Conservation (phyloP, 1,140 invertebrate species). For the Papilio machaon region DNA sequence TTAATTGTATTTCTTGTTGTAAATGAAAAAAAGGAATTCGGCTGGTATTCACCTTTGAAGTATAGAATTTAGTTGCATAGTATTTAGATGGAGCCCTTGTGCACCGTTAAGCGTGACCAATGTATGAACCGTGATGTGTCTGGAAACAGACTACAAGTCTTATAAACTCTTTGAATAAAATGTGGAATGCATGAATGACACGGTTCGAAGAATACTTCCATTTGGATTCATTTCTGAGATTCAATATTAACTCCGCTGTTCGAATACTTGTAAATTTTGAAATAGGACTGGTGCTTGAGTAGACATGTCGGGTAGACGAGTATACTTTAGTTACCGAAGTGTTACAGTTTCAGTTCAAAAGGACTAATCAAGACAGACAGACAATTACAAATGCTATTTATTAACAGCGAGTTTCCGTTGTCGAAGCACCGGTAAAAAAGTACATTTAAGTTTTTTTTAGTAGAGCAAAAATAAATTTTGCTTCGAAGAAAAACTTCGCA, state of each 20-base stretch:
- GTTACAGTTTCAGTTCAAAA: too few relatives aligned
- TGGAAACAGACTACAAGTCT: conserved; percentile 14
- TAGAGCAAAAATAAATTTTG: too few relatives aligned
- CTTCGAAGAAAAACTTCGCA: too few relatives aligned
- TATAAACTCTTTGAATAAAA: conserved; percentile 21
- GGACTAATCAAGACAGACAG: too few relatives aligned
- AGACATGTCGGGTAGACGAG: background rate
- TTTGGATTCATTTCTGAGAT: background rate
- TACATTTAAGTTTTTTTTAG: too few relatives aligned
- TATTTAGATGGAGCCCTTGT: background rate
- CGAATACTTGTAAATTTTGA: too few relatives aligned
- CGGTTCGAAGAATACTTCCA: conserved; percentile 4
- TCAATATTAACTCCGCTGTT: background rate
- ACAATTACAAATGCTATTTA: too few relatives aligned
- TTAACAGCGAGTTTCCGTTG: too few relatives aligned
- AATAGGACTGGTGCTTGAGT: background rate
- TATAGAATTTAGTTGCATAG: too few relatives aligned
- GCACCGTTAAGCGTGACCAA: background rate
- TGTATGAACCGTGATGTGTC: background rate
- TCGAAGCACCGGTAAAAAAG: too few relatives aligned
- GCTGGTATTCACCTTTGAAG: background rate
- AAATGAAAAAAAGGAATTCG: background rate
- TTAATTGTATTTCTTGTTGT: background rate
- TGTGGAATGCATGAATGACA: background rate
- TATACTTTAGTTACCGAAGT: background rate